Base-by-base conservation (phyloP, 2,113 vertebrate species). In the Hippocampus barbouri region DNA sequence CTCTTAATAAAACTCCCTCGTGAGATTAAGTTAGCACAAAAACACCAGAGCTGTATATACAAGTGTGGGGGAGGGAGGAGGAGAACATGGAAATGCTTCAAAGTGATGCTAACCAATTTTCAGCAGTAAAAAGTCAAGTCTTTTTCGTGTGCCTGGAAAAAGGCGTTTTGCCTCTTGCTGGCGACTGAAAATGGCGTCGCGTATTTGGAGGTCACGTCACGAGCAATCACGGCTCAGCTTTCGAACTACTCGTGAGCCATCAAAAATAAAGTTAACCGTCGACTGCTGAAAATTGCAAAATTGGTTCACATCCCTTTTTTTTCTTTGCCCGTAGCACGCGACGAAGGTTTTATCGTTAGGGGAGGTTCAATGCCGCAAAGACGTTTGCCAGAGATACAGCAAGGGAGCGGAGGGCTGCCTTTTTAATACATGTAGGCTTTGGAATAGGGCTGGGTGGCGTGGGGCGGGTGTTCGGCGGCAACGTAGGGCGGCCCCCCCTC, bases 341-440 rank as follows among this genome's bases (percentile, higher is more conserved):
- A 38, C 34, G 6, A 38, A 38, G 34, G 34, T 38, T 5, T 38
- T 38, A 38, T 38, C 34, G 34, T 38, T 5, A 38, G 34, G 34
- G 34, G 34, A 6, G 34, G 34, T 5, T 38, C 34, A 38, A 38
- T 6, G 5, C 34, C 34, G 34, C 34, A 5, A 38, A 38, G 34
- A 38, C 34, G 34, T 38, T 38, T 38, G 34, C 34, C 34, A 38
- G 65, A 68, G 77, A 45, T 60, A 71, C 65, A 71, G 40, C 49
- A 66, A 60, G 57, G 21, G 25, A 43, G 70, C 16, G 70, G 1
- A 18, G 12, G 0, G 64, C 34, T 69, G 23, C 80, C 83, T 38
- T 85, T 80, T 92, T 96, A 98, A 89, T 94, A 98, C 1, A 93
- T 94, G 90, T 94, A 98, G 91, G 94, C 91, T 90, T 96, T 95